Evolutionary conservation across 2,797 vertebrate species (phyloP), one percentile per base, ranked within the genome.

Genomic region (Circus cinereus): DNA sequence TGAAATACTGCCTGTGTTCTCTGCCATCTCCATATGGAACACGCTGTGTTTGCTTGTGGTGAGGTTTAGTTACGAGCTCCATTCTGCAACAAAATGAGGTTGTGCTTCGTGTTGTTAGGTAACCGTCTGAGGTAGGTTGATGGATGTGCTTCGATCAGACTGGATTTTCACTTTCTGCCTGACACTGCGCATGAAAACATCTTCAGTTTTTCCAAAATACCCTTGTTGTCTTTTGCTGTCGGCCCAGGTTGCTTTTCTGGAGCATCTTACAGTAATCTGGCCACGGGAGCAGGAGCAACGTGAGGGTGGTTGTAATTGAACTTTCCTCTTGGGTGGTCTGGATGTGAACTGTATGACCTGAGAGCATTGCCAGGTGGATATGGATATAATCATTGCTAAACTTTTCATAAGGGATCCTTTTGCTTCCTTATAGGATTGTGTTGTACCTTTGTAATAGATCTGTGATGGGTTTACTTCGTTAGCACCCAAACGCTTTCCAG

Each of bases 321-420:
- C 76, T 75, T 38, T 42, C 79, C 32, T 40, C 63, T 40, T 38
- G 78, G 85, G 93, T 92, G 95, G 89, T 89, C 92, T 92, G 86
- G 75, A 54, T 84, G 85, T 57, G 78, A 93, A 16, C 36, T 2
- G 26, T 11, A 2, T 48, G 89, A 21, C 38, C 69, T 1, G 26
- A 51, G 30, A 54, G 8, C 19, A 3, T 30, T 81, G 68, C 73
- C 50, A 13, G 53, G 54, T 96, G 91, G 92, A 90, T 79, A 19
- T 68, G 36, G 59, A 60, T 60, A 10, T 5, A 30, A 38, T 19
- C 63, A 6, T 62, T 88, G 16, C 85, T 34, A 17, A 8, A 17
- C 36, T 83, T 73, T 50, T 57, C 62, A 6, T 47, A 69, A 36
- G 14, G 8, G 48, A 53, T 63, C 93, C 85, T 79, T 72, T 47